phyloP scores from a whole-genome alignment of 2,113 vertebrate species.

The Hippocampus mohnikei region DNA sequence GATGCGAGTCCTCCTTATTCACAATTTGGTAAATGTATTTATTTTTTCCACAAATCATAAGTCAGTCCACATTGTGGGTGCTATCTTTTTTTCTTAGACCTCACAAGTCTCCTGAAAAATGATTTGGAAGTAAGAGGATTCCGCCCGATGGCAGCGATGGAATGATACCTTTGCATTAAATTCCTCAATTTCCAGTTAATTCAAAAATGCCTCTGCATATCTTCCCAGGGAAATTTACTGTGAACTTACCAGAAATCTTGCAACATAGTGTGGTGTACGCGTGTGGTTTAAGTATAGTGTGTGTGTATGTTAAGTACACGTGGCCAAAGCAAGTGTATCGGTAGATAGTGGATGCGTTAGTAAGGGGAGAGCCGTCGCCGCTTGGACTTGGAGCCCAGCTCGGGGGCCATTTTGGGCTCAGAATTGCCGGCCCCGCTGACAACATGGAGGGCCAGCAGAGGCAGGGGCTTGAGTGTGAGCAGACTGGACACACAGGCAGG shows the following conservation, averaged over 20 bases:
- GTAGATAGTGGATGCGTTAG: slow-evolving; percentile 70
- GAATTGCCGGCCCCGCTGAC: slow-evolving; percentile 79
- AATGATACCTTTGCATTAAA: neutral
- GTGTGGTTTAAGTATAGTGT: slow-evolving; percentile 10
- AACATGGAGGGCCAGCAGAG: slow-evolving; percentile 92
- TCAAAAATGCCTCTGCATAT: no score
- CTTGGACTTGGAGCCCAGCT: slow-evolving; percentile 81
- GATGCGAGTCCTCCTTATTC: no score
- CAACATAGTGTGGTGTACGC: slow-evolving; percentile 5
- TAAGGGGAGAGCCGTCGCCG: slow-evolving; percentile 90
- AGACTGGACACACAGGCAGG: slow-evolving; percentile 89
- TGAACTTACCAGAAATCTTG: slow-evolving; percentile 1
- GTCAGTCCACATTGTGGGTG: no score
- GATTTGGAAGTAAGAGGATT: no score
- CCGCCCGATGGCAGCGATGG: no score
- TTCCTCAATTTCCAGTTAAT: neutral
- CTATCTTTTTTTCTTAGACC: no score
- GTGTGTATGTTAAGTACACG: slow-evolving; percentile 41
- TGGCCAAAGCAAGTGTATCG: slow-evolving; percentile 62
- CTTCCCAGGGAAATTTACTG: neutral
- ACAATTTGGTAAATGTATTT: no score
- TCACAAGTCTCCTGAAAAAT: no score
- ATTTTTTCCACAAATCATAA: no score
- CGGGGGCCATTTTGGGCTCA: slow-evolving; percentile 70
- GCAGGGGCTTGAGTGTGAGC: slow-evolving; percentile 91